Evolutionary conservation across 2,888 invertebrate species (phyloP), one percentile per base, ranked within the genome.

Genomic region (Falcaria lacertinaria): DNA sequence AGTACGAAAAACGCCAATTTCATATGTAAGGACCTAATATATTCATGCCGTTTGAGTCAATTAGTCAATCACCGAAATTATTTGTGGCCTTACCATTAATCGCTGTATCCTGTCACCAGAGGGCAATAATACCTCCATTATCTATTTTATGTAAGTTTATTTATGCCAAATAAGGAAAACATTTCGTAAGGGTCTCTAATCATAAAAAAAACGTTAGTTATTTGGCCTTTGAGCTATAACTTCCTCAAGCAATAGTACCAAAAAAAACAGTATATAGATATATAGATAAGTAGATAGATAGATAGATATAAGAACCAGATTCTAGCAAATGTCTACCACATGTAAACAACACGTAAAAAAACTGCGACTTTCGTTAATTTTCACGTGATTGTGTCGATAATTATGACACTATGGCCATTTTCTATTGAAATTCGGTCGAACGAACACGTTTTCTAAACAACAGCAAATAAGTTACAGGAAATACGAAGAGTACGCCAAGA

Each of bases 21-120:
- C n/a, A n/a, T n/a, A n/a, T n/a, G n/a, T n/a, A n/a, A n/a, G n/a
- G n/a, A n/a, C n/a, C n/a, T n/a, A 64, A 69, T 59, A 63, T 61
- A 63, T 54, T 54, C 57, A 45, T 54, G 58, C 64, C 53, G 52
- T 58, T 49, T 53, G 55, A 69, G 69, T 71, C 64, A 73, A 70
- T 71, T 72, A 69, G 58, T 48, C 47, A 50, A 42, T 47, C 60
- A 48, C 47, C 54, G 44, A 57, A 48, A 62, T 68, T 69, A 73
- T 69, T 73, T 73, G 68, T 69, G 52, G 56, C 38, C 48, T 44
- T 44, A 55, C 46, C 44, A 38, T 55, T 60, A 70, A 69, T 63
- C 43, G 54, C 52, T 50, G 48, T 53, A 56, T 47, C 57, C 54
- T 60, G 64, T 64, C 67, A 54, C 52, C 52, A 43, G 52, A 43